These are phyloP conservation scores for Danaus chrysippus DNA, from an alignment of 2,888 invertebrate genomes.

Conservation along the genomic window DNA sequence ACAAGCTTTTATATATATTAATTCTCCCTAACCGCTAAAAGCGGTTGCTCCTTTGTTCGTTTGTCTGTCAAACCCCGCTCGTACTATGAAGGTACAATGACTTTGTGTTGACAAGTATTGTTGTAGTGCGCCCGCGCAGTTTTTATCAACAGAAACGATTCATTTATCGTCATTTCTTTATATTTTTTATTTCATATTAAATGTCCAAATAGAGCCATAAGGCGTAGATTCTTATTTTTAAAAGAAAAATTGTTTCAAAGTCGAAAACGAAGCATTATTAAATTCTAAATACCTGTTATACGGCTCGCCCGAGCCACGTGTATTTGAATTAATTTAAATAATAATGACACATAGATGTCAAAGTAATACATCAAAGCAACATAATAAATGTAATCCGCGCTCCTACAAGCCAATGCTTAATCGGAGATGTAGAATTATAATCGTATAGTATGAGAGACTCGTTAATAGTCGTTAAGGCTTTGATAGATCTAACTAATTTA, in stretches of 20 bases:
- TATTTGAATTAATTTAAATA: constrained; percentile 7
- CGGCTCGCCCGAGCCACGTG: neutral
- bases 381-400: constrained; percentile 17
- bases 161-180: constrained; percentile 21
- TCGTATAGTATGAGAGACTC: constrained; percentile 31
- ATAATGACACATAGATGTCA: neutral
- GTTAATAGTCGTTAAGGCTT: constrained; percentile 58
- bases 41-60: constrained; percentile 51
- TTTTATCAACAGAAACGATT: constrained; percentile 25
- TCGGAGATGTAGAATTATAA: constrained; percentile 13
- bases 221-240: neutral
- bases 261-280: neutral
- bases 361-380: neutral
- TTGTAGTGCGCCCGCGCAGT: constrained; percentile 37
- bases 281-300: neutral
- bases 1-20: constrained; percentile 10
- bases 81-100: constrained; percentile 32
- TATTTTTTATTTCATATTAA: constrained; percentile 24
- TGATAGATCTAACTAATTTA: constrained; percentile 69
- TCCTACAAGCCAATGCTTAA: constrained; percentile 17
- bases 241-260: constrained; percentile 1
- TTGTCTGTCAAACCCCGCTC: constrained; percentile 46
- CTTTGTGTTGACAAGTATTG: constrained; percentile 66
- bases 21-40: constrained; percentile 30
- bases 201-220: neutral